These are phyloP conservation scores for Saccopteryx leptura DNA, from an alignment of 2,113 vertebrate genomes.

Conservation along the genomic window DNA sequence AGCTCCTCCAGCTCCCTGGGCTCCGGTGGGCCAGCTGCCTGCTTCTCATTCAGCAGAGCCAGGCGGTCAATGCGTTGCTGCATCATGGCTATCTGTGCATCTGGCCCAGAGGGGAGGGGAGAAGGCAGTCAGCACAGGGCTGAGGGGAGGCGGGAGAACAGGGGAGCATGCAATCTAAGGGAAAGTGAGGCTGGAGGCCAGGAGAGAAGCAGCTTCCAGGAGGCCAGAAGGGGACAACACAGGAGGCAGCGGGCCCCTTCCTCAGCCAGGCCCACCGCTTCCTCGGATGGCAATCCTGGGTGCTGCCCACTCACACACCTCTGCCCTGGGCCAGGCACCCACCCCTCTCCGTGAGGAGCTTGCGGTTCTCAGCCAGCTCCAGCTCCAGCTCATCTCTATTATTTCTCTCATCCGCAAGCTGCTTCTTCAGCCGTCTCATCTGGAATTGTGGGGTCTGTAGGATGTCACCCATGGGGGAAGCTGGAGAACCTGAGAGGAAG, in stretches of 20 bases:
- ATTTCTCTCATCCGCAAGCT: slow-evolving; percentile 90
- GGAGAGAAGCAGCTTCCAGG: not conserved
- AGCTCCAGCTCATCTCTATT: slow-evolving; percentile 92
- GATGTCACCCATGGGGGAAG: slow-evolving; percentile 93
- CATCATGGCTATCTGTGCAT: slow-evolving; percentile 91
- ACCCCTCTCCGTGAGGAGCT: slow-evolving; percentile 92
- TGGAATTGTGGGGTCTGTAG: slow-evolving; percentile 96
- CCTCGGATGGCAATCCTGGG: not conserved
- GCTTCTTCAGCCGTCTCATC: slow-evolving; percentile 91
- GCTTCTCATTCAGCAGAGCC: slow-evolving; percentile 88
- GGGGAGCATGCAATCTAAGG: not conserved
- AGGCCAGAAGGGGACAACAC: not conserved
- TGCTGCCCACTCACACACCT: fast-evolving
- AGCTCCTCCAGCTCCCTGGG: slow-evolving; percentile 91
- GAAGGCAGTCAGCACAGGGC: not conserved
- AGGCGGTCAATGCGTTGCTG: slow-evolving; percentile 93
- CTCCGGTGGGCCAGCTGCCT: slow-evolving; percentile 85
- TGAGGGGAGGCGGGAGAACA: not conserved
- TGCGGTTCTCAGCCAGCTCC: slow-evolving; percentile 89
- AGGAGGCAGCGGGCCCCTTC: not conserved
- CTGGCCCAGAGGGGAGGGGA: slow-evolving; percentile 79
- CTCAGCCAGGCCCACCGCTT: not conserved
- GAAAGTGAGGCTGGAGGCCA: not conserved
- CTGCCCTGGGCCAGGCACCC: fast-evolving
- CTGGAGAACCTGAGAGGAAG: slow-evolving; percentile 81